phyloP scores from a whole-genome alignment of 2,113 vertebrate species.

The Phoenicopterus ruber region DNA sequence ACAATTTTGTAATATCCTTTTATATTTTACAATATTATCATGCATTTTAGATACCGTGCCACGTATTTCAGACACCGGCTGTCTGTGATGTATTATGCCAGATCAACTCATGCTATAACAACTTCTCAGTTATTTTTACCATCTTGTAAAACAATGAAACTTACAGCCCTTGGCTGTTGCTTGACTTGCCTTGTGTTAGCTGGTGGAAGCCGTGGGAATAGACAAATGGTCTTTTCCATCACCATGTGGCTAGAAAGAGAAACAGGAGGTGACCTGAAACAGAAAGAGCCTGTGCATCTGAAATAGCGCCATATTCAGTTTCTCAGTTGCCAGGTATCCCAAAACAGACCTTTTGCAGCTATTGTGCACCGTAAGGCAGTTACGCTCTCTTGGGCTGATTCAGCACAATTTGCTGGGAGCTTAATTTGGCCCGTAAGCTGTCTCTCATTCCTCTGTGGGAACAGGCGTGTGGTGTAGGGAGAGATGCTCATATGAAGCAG shows the following conservation, averaged over 20 bases:
- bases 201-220: not conserved
- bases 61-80: conserved; percentile 29
- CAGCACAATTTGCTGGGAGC: not conserved
- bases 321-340: not conserved
- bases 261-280: not conserved
- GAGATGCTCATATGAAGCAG: not conserved
- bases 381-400: not conserved
- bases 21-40: conserved; percentile 42
- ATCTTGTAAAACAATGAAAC: not conserved
- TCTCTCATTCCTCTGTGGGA: not conserved
- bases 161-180: not conserved
- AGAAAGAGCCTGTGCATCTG: not conserved
- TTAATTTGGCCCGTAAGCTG: not conserved
- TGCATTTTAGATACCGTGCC: conserved; percentile 14
- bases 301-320: not conserved
- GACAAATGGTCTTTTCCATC: not conserved
- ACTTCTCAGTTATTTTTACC: conserved; percentile 25
- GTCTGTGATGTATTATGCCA: not conserved
- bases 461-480: not conserved
- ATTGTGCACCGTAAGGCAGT: not conserved
- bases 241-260: not conserved
- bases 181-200: not conserved
- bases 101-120: not conserved
- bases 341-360: not conserved
- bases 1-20: conserved; percentile 48